phyloP scores from a whole-genome alignment of 1,140 invertebrate species.

The Sycobia sp. region DNA sequence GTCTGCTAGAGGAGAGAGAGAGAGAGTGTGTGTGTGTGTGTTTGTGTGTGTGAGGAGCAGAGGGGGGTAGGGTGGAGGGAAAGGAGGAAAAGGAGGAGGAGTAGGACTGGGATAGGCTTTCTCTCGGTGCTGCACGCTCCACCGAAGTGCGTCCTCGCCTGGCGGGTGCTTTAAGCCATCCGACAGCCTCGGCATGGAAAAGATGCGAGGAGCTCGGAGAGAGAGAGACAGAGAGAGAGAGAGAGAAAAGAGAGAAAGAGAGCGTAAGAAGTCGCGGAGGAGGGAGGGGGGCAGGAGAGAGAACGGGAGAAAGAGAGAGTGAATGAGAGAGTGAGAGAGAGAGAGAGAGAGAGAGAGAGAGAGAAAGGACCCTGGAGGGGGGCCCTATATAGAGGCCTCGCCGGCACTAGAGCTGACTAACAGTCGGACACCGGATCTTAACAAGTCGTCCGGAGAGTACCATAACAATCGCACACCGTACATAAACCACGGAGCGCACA shows the following conservation, averaged over 20 bases:
- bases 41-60: not conserved
- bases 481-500: not conserved
- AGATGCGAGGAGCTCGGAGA: no score
- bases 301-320: not conserved
- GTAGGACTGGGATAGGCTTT: slow-evolving; percentile 22
- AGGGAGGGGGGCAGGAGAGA: slow-evolving; percentile 41
- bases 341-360: not conserved
- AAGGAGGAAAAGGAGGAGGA: not conserved
- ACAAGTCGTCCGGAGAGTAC: no score
- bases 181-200: no score
- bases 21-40: no score
- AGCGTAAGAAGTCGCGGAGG: slow-evolving; percentile 30
- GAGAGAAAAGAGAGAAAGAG: not conserved
- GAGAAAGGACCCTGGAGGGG: slow-evolving; percentile 45
- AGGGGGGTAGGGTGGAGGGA: no score
- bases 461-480: not conserved
- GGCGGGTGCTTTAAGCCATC: no score
- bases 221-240: no score
- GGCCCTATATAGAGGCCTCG: slow-evolving; percentile 53
- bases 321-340: slow-evolving; percentile 42
- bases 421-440: slow-evolving; percentile 46
- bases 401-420: slow-evolving; percentile 47
- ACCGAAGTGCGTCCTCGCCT: not conserved
- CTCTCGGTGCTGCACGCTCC: slow-evolving; percentile 9
- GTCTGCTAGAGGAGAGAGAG: no score